These are phyloP conservation scores for Carpatolechia fugitivella DNA, from an alignment of 2,888 invertebrate species.

Conservation along the genomic window DNA sequence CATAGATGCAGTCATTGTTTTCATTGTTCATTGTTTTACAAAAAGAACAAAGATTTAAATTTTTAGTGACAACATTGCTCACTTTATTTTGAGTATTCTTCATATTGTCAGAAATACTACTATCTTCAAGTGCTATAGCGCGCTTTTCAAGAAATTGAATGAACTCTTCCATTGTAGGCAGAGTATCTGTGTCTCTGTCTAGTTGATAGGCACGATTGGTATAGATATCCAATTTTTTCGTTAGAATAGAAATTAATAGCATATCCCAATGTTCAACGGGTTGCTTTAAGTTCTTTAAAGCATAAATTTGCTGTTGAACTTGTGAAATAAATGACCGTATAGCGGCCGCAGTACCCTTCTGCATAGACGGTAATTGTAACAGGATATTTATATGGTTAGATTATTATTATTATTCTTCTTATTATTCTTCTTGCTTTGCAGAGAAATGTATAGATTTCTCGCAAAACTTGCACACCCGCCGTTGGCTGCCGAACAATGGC, in stretches of 20 bases:
- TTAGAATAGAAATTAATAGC: slow-evolving; percentile 7
- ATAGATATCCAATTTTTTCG: slow-evolving; percentile 10
- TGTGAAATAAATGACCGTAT: slow-evolving; percentile 12
- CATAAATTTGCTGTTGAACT: slow-evolving; percentile 14
- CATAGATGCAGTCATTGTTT: slow-evolving; percentile 11
- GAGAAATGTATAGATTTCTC: background rate
- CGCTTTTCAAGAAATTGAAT: slow-evolving; percentile 20
- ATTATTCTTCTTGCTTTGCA: background rate
- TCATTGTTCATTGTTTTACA: slow-evolving; percentile 5
- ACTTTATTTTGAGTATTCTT: slow-evolving; percentile 9
- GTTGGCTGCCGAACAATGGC: background rate
- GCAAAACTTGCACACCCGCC: background rate
- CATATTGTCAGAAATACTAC: background rate
- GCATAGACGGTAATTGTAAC: slow-evolving; percentile 12
- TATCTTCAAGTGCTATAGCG: slow-evolving; percentile 20
- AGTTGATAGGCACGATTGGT: slow-evolving; percentile 12
- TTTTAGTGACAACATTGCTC: slow-evolving; percentile 8
- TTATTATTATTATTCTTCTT: background rate
- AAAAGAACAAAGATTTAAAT: background rate
- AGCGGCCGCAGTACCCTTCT: slow-evolving; percentile 14
- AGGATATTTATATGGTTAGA: slow-evolving; percentile 16
- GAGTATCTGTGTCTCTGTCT: slow-evolving; percentile 13
- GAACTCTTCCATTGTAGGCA: slow-evolving; percentile 19
- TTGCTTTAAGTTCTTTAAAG: slow-evolving; percentile 15
- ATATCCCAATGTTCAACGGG: slow-evolving; percentile 9